Percentiles rank a stretch among this genome's conserved stretches.
Evolutionary conservation across 2,113 vertebrate genomes (phyloP).

Genomic region (Phoxinus phoxinus): DNA sequence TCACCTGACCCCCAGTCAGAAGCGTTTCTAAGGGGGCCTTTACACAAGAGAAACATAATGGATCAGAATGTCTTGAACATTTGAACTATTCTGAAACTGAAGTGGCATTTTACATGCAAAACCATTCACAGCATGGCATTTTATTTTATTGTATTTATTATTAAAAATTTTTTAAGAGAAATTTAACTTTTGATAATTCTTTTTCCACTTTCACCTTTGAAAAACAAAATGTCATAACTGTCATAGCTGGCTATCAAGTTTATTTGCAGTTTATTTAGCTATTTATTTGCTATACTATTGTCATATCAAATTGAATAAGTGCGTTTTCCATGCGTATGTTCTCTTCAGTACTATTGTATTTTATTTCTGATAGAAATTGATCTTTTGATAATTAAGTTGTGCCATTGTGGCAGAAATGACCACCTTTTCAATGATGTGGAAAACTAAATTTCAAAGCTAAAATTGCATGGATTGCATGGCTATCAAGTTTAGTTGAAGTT

Average conservation of each 20-base stretch:
- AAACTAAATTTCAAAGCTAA: neutral
- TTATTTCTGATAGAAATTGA: neutral
- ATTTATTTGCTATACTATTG: neutral
- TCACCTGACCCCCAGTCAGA: neutral
- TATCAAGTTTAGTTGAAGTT: neutral
- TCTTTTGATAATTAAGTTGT: neutral
- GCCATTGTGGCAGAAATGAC: neutral
- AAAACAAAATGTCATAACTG: neutral
- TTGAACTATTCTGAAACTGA: neutral
- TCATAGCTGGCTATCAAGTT: neutral
- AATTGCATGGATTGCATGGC: neutral
- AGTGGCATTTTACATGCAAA: neutral
- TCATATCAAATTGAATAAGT: neutral
- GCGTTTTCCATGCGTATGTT: neutral
- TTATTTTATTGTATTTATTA: neutral
- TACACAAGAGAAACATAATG: neutral
- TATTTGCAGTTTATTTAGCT: neutral
- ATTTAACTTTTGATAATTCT: neutral
- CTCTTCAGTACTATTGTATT: neutral
- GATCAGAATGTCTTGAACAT: neutral
- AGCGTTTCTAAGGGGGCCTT: neutral
- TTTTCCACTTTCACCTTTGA: neutral
- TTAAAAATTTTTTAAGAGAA: neutral
- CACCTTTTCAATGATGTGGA: neutral
- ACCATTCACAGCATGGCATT: neutral